Conservation (phyloP, 2,797 vertebrate genomes). For the Poeciliopsis infans region DNA sequence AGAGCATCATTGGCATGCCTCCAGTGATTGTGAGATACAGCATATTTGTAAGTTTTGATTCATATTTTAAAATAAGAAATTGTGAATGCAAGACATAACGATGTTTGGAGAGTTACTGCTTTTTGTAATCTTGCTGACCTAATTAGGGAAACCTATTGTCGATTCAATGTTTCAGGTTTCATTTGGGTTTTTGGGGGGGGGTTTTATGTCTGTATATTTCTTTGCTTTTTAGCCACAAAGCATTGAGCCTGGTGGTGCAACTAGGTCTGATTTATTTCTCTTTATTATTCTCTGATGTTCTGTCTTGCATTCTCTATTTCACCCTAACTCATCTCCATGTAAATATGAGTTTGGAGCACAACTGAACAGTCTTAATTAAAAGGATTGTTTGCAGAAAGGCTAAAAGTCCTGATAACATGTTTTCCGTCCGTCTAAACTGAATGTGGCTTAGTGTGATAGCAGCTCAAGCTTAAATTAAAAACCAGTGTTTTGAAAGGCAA, state of each 20-base stretch:
- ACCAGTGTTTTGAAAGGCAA: conserved; percentile 43
- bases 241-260: background rate
- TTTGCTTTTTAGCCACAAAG: background rate
- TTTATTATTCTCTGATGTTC: conserved; percentile 24
- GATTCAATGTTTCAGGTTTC: background rate
- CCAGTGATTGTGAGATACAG: background rate
- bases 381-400: conserved; percentile 66
- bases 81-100: background rate
- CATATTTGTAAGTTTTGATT: background rate
- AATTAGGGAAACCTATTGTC: background rate
- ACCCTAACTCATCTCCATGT: conserved; percentile 39
- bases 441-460: conserved; percentile 54
- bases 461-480: conserved; percentile 52
- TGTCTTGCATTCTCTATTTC: conserved; percentile 35
- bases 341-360: conserved; percentile 62
- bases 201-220: background rate
- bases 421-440: conserved; percentile 57
- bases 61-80: background rate
- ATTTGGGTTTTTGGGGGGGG: no score
- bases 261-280: conserved; percentile 17
- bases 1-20: background rate
- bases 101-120: background rate
- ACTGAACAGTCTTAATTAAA: conserved; percentile 71
- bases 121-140: background rate
- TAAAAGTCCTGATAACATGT: conserved; percentile 66